Evolutionary conservation across 2,113 vertebrate species (phyloP).

Genomic region (Brachionichthys hirsutus): DNA sequence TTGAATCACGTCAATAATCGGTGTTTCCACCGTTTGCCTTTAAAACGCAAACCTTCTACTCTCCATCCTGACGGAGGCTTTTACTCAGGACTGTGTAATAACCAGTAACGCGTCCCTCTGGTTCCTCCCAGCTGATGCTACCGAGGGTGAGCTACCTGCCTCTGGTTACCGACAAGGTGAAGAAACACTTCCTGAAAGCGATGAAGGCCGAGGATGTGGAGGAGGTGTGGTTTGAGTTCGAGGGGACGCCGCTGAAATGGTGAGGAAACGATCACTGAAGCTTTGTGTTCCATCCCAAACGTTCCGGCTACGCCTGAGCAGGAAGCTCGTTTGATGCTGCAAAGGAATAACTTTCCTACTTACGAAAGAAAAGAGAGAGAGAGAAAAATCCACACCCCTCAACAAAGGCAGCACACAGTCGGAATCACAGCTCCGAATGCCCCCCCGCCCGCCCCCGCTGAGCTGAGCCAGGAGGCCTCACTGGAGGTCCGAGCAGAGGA

Average conservation of each 20-base stretch:
- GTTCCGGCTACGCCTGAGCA: too few relatives aligned
- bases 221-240: slow-evolving; percentile 99
- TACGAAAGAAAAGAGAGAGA: too few relatives aligned
- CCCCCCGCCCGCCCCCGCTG: too few relatives aligned
- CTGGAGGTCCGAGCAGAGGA: neutral
- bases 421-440: neutral
- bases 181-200: slow-evolving; percentile 97
- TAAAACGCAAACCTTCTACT: too few relatives aligned
- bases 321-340: too few relatives aligned
- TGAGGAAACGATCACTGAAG: slow-evolving; percentile 71
- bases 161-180: slow-evolving; percentile 97
- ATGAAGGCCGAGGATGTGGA: slow-evolving; percentile 90
- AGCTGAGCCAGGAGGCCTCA: too few relatives aligned
- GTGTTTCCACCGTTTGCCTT: too few relatives aligned
- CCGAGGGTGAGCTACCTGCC: slow-evolving; percentile 97
- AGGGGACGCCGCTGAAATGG: slow-evolving; percentile 97
- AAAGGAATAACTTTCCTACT: too few relatives aligned
- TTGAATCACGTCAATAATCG: too few relatives aligned
- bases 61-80: too few relatives aligned
- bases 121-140: slow-evolving; percentile 83
- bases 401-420: fast-evolving
- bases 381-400: neutral
- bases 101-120: neutral
- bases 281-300: too few relatives aligned
- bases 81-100: too few relatives aligned